Conservation (phyloP, 2,797 vertebrate genomes). For the Aeoliscus strigatus region DNA sequence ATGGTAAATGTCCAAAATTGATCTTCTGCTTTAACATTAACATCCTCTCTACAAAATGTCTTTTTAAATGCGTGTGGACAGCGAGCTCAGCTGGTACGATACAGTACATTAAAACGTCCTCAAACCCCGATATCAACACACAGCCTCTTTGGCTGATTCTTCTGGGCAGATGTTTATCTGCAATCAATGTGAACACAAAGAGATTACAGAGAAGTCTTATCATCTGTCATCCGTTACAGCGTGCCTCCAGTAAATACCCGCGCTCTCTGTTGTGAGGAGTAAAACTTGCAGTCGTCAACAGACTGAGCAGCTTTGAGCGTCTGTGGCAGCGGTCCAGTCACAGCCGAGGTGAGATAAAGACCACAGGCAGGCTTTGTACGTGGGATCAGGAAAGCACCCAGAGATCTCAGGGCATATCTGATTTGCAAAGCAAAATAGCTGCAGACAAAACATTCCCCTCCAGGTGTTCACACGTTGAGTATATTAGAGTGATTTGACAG, state of each 20-base stretch:
- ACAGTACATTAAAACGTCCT: conserved; percentile 38
- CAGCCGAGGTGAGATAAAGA: conserved; percentile 14
- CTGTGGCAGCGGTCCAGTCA: conserved; percentile 15
- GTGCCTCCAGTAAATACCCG: conserved; percentile 20
- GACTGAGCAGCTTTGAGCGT: conserved; percentile 18
- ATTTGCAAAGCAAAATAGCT: conserved; percentile 46
- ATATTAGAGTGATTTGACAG: conserved; percentile 31
- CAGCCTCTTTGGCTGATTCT: conserved; percentile 4
- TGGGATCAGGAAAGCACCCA: conserved; percentile 36
- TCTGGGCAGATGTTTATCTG: conserved; percentile 47
- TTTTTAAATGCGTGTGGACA: conserved; percentile 3
- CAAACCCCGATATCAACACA: conserved; percentile 29
- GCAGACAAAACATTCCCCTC: conserved; percentile 24
- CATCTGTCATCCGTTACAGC: conserved; percentile 38
- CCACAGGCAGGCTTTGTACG: conserved; percentile 21
- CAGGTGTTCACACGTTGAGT: conserved; percentile 19
- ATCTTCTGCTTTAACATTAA: no score
- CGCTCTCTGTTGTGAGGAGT: conserved; percentile 14
- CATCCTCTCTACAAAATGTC: no score
- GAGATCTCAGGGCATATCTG: conserved; percentile 46
- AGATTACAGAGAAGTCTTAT: conserved; percentile 43
- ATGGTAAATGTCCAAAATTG: no score
- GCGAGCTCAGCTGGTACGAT: conserved; percentile 21
- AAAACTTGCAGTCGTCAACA: conserved; percentile 13
- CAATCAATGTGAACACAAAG: conserved; percentile 48